Percentiles rank a stretch among this genome's conserved stretches.
Conservation (phyloP, 2,888 invertebrate genomes). For the Athalia circularis region DNA sequence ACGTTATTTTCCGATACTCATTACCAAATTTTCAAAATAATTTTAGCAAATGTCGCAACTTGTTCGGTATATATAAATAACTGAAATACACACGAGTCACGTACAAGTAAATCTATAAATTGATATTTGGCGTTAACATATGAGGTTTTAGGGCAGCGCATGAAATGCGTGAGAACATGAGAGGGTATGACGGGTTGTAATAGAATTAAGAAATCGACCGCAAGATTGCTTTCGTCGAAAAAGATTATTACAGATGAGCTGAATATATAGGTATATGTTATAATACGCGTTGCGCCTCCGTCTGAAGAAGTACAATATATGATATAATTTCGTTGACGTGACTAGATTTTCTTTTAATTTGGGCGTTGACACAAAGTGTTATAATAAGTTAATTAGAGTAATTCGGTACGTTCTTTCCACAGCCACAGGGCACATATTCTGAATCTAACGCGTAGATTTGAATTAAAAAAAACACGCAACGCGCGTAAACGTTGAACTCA, state of each 20-base stretch:
- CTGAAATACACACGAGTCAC: background rate
- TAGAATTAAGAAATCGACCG: conserved; percentile 15
- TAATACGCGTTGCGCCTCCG: background rate
- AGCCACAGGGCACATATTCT: background rate
- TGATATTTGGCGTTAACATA: conserved; percentile 12
- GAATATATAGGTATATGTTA: background rate
- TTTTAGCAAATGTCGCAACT: background rate
- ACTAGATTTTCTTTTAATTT: conserved; percentile 36
- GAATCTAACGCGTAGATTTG: conserved; percentile 36
- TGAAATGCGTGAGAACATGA: too few relatives aligned
- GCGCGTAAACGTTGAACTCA: conserved; percentile 8
- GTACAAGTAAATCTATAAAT: background rate
- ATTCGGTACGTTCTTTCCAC: conserved; percentile 24
- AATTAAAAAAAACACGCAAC: conserved; percentile 45
- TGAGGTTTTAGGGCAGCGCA: conserved; percentile 18
- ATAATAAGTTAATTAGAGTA: conserved; percentile 49
- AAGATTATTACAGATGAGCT: background rate
- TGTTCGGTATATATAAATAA: background rate
- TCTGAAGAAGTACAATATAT: background rate
- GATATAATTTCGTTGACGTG: background rate
- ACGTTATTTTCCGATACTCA: too few relatives aligned
- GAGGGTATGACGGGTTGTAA: background rate
- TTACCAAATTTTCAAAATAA: background rate
- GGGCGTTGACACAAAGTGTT: conserved; percentile 47
- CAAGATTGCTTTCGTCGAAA: background rate